phyloP scores from a whole-genome alignment of 2,797 vertebrate species.

The Peromyscus attwateri region DNA sequence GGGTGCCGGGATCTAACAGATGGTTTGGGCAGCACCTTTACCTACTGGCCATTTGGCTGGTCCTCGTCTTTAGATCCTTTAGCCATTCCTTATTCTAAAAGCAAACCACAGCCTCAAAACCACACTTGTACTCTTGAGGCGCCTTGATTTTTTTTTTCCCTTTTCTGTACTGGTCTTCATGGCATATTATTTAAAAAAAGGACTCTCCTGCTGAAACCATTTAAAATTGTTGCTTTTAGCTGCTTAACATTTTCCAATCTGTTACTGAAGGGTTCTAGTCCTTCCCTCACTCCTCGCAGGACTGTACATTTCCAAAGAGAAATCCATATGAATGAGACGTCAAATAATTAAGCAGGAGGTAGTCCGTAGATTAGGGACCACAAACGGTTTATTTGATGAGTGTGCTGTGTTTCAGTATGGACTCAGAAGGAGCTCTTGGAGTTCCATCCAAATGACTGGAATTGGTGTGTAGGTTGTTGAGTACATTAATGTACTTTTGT shows the following conservation, averaged over 20 bases:
- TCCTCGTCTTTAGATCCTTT: conserved; percentile 42
- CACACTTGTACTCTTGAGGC: not conserved
- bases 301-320: conserved; percentile 48
- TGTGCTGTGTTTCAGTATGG: conserved; percentile 27
- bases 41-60: not conserved
- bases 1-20: not conserved
- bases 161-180: not conserved
- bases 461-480: not conserved
- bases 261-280: not conserved
- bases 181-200: conserved; percentile 28
- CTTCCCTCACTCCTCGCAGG: not conserved
- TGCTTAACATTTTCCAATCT: conserved; percentile 29
- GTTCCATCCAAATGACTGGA: conserved; percentile 31
- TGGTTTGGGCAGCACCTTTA: not conserved
- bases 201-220: not conserved
- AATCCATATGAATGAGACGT: conserved; percentile 36
- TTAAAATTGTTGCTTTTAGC: conserved; percentile 63
- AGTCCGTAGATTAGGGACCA: not conserved
- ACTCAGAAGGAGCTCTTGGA: conserved; percentile 12
- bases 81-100: conserved; percentile 22
- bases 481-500: not conserved
- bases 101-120: not conserved
- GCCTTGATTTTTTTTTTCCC: conserved; percentile 28
- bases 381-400: conserved; percentile 6
- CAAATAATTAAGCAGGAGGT: conserved; percentile 56